Conservation (phyloP, 1,140 invertebrate species). For the Mamestra configurata region DNA sequence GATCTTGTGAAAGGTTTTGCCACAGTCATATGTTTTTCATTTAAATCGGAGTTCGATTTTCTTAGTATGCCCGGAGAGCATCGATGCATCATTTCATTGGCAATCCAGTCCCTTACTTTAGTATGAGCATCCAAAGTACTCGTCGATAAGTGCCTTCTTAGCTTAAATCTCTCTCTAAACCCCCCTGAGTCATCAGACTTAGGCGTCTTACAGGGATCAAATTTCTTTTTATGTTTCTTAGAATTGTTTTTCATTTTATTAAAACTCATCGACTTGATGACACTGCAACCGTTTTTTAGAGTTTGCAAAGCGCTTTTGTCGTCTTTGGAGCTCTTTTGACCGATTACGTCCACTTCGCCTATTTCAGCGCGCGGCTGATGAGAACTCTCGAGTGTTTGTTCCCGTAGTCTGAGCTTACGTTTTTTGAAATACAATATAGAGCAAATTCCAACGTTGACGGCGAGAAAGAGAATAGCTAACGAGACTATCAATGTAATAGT, state of each 20-base stretch:
- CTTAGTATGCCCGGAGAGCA: conserved; percentile 91
- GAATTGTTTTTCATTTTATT: conserved; percentile 73
- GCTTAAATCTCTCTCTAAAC: conserved; percentile 89
- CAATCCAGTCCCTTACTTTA: conserved; percentile 95
- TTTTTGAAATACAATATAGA: conserved; percentile 93
- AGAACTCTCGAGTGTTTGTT: conserved; percentile 86
- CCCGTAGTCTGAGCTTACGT: conserved; percentile 88
- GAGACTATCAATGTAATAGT: conserved; percentile 92
- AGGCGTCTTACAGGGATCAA: conserved; percentile 90
- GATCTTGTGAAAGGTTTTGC: conserved; percentile 77
- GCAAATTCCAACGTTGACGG: conserved; percentile 94
- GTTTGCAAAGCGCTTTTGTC: conserved; percentile 80
- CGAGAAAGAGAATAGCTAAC: conserved; percentile 93
- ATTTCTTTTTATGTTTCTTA: conserved; percentile 86
- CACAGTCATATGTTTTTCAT: conserved; percentile 77
- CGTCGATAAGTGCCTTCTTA: conserved; percentile 91
- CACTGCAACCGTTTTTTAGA: conserved; percentile 87
- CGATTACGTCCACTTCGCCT: conserved; percentile 81
- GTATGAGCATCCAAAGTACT: conserved; percentile 95
- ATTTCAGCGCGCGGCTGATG: conserved; percentile 74
- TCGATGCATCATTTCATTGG: conserved; percentile 91
- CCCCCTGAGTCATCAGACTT: conserved; percentile 89
- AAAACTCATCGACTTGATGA: conserved; percentile 88
- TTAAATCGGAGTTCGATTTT: conserved; percentile 87
- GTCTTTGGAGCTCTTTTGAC: conserved; percentile 82